phyloP scores from a whole-genome alignment of 2,113 vertebrate genomes.

The Laterallus jamaicensis region DNA sequence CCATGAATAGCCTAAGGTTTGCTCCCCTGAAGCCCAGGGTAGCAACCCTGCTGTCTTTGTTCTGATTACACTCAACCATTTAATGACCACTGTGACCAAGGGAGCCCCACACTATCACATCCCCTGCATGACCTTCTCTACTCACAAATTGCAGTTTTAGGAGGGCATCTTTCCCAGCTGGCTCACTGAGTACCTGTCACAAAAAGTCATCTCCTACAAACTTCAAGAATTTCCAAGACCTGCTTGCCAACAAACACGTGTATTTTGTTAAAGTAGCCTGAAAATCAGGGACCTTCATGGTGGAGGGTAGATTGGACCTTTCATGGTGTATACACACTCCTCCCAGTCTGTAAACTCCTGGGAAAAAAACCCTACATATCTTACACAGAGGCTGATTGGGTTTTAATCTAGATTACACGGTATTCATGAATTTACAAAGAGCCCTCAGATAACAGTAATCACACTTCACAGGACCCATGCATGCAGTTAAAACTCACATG shows the following conservation, averaged over 20 bases:
- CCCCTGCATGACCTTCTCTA: too few relatives aligned
- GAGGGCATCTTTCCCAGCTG: too few relatives aligned
- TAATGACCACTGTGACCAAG: neutral
- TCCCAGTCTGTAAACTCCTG: neutral
- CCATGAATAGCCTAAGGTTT: neutral
- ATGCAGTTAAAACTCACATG: neutral
- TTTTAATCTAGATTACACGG: neutral
- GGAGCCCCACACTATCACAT: neutral
- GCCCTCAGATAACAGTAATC: neutral
- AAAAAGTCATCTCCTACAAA: neutral
- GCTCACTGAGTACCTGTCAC: too few relatives aligned
- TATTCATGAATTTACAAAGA: neutral
- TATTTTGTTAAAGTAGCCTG: neutral
- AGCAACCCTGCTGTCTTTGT: neutral
- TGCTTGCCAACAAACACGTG: neutral
- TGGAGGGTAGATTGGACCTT: neutral
- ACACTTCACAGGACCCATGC: neutral
- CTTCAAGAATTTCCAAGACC: neutral
- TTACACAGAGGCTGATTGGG: neutral
- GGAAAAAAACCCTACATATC: neutral
- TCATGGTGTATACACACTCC: neutral
- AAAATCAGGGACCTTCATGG: neutral
- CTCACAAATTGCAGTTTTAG: too few relatives aligned
- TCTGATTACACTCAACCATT: neutral
- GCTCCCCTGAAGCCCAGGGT: neutral